Base-by-base conservation (phyloP, 1,140 invertebrate genomes). In the Potamilus streckersoni region DNA sequence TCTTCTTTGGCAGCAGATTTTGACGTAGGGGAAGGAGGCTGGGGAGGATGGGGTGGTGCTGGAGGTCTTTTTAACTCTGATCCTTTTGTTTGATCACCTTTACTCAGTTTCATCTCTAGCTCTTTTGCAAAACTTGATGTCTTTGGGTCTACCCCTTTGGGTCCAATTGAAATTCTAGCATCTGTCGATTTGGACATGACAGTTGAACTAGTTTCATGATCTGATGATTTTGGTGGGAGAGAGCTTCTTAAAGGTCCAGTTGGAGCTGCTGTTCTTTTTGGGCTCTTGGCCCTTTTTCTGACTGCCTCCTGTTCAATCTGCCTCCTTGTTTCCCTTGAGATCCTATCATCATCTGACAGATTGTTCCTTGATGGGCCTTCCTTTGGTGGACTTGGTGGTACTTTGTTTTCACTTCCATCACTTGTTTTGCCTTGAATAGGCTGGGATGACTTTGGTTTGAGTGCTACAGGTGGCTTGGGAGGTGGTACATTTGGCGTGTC, bases 121-220 rank as follows among this genome's bases (percentile, higher is more conserved):
- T 87, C 86, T 61, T 83, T 83, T 13, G 86, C 80, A 73, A 87
- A 82, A 17, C 81, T 60, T 15, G 79, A 71, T 73, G 74, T 81
- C 61, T 79, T 80, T 55, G 74, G 64, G 19, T 83, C 79, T n/a
- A 73, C 31, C 57, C 67, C 2, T 23, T 75, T 57, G 67, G 20
- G 19, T 17, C 72, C 77, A 73, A 19, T 49, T 4, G 38, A 49
- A 49, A 49, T 49, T 49, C 38, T 49, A 49, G 38, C 38, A 49
- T 49, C 38, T 49, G 38, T 49, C 0, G 38, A 49, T 49, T 49
- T 49, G 38, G 38, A 49, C 38, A 49, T 49, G 38, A 49, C 38
- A 49, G 38, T 49, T 4, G 38, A 49, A 49, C 38, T 49, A 49
- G 38, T 49, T 49, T 49, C 38, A 49, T 49, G 38, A 49, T 71